phyloP scores from a whole-genome alignment of 2,113 vertebrate species.

The Notiomystis cincta region DNA sequence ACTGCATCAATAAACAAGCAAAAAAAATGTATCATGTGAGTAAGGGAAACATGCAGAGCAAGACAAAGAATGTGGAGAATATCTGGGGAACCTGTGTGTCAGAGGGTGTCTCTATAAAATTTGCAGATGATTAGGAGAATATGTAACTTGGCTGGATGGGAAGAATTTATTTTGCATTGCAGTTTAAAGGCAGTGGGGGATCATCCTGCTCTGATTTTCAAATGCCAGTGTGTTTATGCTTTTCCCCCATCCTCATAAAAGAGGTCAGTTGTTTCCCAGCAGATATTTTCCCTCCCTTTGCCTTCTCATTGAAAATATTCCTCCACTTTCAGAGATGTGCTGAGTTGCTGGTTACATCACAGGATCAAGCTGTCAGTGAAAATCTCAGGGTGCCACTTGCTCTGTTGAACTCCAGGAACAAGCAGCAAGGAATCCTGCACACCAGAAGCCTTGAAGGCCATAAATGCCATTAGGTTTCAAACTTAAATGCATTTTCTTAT shows the following conservation, averaged over 20 bases:
- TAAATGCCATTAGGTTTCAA: not conserved
- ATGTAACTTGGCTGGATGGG: not conserved
- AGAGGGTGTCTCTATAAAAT: not conserved
- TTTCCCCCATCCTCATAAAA: not conserved
- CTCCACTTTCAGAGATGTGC: not conserved
- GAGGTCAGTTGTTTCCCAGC: not conserved
- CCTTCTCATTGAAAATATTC: not conserved
- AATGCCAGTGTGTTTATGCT: not conserved
- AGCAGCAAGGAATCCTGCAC: not conserved
- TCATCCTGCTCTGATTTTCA: not conserved
- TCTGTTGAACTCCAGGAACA: not conserved
- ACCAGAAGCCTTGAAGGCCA: not conserved
- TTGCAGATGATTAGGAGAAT: not conserved
- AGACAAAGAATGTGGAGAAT: not conserved
- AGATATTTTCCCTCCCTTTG: not conserved
- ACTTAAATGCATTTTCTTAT: not conserved
- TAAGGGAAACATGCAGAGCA: not conserved
- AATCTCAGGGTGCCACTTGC: not conserved
- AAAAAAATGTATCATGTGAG: not conserved
- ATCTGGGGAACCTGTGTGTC: not conserved
- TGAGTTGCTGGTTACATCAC: not conserved
- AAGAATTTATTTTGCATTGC: not conserved
- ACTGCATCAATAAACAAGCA: not conserved
- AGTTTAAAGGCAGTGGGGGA: not conserved
- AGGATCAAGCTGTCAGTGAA: not conserved